Base-by-base conservation (phyloP, 2,113 vertebrate species). In the Heterocephalus glaber region DNA sequence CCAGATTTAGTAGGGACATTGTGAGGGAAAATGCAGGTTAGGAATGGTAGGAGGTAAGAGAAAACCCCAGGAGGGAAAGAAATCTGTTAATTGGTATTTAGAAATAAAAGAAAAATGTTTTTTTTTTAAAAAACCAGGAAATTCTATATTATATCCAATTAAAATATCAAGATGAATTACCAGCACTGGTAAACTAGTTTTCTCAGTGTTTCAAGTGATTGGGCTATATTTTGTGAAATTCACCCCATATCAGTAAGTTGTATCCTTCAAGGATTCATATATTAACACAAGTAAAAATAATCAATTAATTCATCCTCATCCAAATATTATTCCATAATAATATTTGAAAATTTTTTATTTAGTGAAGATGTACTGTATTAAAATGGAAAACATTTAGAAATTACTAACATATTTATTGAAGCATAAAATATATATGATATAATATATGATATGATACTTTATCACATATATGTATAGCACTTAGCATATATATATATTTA, bases 171-270 rank as follows among this genome's bases (percentile, higher is more conserved):
- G 5, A 44, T 91, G 85, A 89, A 54, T 79, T 86, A 79, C 22
- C 4, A 91, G 6, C 8, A 85, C 33, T 61, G 54, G 63, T 89
- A 90, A 86, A 91, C 92, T 86, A 47, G 76, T 72, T 90, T 93
- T 92, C 33, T 92, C 85, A 87, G 7, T 80, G 86, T 90, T 94
- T 92, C 22, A 89, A 9, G 12, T 65, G 17, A 49, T 87, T 80
- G n/a, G 52, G n/a, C 22, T 79, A 86, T 93, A 80, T 74, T 96
- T 87, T 92, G 30, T 96, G 35, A 95, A 84, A 96, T 70, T 92
- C 9, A 58, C 12, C 20, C 47, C 26, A 52, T 12, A 58, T 47
- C 20, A 68, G 28, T 89, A 72, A 93, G n/a, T 90, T 88, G 65
- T 68, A 89, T 26, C 17, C 22, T 84, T 92, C 22, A 70, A 92